Base-by-base conservation (phyloP, 1,140 invertebrate genomes). In the Papilio aristodemus region DNA sequence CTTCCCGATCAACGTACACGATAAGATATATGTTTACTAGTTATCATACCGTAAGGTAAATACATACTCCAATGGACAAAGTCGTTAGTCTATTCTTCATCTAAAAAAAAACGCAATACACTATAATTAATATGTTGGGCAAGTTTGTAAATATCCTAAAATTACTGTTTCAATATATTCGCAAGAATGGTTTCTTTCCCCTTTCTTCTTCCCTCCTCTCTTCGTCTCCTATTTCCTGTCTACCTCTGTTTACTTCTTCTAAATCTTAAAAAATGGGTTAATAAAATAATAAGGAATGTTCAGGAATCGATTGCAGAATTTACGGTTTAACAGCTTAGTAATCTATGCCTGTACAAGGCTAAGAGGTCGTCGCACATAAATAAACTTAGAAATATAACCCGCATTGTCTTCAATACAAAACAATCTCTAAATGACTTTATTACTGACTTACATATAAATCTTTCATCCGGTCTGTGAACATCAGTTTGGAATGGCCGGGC, bases 1-100 rank as follows among this genome's bases (percentile, higher is more conserved):
- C 43, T 41, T 72, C 64, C 64, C 60, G 38, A 46, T 58, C 57
- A 10, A 27, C 58, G 37, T 32, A 41, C 41, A 67, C 54, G 38
- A 71, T 60, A 37, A 17, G 63, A 67, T 67, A 74, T 54, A 36
- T n/a, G n/a, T 72, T 75, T 68, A 66, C 70, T 68, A 64, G 64
- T 71, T 70, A 54, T 59, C 63, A 69, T 70, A 69, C 46, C n/a
- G n/a, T n/a, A n/a, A n/a, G n/a, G n/a, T n/a, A n/a, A 36, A 68
- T 59, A 73, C 27, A 32, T 32, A 32, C 27, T 3, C 59, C 36
- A 37, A 59, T 60, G 13, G 27, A 66, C 46, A 27, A 14, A 41
- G 17, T 64, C 11, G 19, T 46, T 66, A 46, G 25, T 8, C 14
- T 32, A 58, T 25, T 9, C 27, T 4, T 27, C 25, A 27, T 6